phyloP scores from a whole-genome alignment of 2,888 invertebrate genomes.

The Polymixis flavicincta region DNA sequence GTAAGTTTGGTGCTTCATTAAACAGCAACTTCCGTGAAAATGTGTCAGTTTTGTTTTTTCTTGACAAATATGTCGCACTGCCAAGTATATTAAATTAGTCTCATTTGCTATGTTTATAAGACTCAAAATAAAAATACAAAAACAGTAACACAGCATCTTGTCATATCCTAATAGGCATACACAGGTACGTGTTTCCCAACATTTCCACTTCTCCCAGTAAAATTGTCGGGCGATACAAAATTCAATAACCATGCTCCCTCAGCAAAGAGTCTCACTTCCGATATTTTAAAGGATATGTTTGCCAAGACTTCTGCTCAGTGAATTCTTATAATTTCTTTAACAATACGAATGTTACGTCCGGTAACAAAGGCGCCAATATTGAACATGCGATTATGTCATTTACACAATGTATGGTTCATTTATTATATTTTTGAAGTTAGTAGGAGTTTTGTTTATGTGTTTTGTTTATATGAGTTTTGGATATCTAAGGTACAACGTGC shows the following conservation, averaged over 20 bases:
- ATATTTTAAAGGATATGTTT: constrained; percentile 65
- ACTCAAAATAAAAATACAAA: constrained; percentile 14
- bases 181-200: constrained; percentile 1
- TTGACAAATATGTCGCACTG: background rate
- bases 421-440: background rate
- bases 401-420: constrained; percentile 18
- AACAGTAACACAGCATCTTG: background rate
- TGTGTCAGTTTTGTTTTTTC: background rate
- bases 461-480: constrained; percentile 8
- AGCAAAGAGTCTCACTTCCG: constrained; percentile 55
- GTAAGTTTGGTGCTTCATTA: too few species aligned
- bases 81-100: background rate
- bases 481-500: background rate
- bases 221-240: constrained; percentile 57
- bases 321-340: constrained; percentile 53
- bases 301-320: constrained; percentile 52
- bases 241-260: constrained; percentile 61
- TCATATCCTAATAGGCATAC: constrained; percentile 22
- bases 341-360: constrained; percentile 37
- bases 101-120: background rate
- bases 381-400: constrained; percentile 35
- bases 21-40: background rate
- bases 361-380: constrained; percentile 23
- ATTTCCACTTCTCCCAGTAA: constrained; percentile 19
- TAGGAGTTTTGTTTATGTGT: constrained; percentile 1